Conservation (phyloP, 2,888 invertebrate species). For the Unio delphinus region DNA sequence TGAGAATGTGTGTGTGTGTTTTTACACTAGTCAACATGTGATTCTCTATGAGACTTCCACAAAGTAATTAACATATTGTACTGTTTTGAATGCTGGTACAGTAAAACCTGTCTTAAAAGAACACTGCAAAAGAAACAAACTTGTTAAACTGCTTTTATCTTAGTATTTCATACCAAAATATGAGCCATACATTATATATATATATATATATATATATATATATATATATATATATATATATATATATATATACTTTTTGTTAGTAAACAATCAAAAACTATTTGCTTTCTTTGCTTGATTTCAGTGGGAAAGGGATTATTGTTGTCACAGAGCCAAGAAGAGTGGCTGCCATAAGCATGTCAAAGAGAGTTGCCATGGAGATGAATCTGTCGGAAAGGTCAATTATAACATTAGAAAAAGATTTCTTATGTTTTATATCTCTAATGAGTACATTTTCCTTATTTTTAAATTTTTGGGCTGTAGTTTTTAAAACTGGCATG, state of each 20-base stretch:
- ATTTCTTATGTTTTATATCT: no score
- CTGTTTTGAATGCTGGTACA: no score
- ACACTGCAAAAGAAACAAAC: neutral
- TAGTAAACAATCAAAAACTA: neutral
- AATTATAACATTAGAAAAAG: neutral
- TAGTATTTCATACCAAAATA: neutral
- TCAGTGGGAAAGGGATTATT: slow-evolving; percentile 80
- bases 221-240: neutral
- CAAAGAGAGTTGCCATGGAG: slow-evolving; percentile 90
- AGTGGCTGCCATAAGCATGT: slow-evolving; percentile 98
- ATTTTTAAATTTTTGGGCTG: no score
- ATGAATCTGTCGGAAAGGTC: slow-evolving; percentile 79
- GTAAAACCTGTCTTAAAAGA: no score
- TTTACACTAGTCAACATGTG: no score
- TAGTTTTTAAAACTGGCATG: neutral
- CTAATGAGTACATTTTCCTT: no score
- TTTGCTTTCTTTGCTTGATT: slow-evolving; percentile 10
- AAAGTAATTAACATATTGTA: no score
- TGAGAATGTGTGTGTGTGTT: no score
- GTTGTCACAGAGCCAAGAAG: slow-evolving; percentile 97
- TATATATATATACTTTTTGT: neutral
- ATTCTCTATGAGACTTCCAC: no score
- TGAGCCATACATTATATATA: neutral
- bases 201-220: neutral
- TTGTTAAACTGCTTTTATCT: neutral